phyloP scores from a whole-genome alignment of 1,140 invertebrate species.

The Diprion similis region DNA sequence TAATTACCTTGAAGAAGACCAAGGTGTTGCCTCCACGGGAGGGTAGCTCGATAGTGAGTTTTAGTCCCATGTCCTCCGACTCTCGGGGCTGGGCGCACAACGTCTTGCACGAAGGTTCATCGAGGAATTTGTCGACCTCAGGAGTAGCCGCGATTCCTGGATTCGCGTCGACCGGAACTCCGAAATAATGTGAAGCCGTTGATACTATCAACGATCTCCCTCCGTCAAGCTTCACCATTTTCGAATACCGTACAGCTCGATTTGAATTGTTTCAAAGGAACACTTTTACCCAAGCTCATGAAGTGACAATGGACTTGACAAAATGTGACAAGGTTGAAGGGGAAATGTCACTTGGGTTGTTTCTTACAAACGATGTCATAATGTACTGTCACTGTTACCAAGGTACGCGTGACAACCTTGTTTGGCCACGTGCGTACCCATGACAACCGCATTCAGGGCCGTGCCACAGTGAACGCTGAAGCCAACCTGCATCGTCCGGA shows the following conservation, averaged over 20 bases:
- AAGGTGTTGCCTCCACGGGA: slow-evolving; percentile 41
- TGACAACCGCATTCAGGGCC: not conserved
- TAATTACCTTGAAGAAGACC: slow-evolving; percentile 56
- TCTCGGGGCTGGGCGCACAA: slow-evolving; percentile 41
- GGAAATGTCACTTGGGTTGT: not conserved
- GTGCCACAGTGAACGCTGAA: not conserved
- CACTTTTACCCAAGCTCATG: too few relatives aligned
- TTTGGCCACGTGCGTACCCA: not conserved
- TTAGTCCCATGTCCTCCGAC: slow-evolving; percentile 28
- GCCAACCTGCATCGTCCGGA: not conserved
- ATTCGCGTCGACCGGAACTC: slow-evolving; percentile 30
- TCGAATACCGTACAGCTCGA: slow-evolving; percentile 5
- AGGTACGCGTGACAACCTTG: not conserved
- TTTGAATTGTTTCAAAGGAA: not conserved
- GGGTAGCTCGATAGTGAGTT: slow-evolving; percentile 43
- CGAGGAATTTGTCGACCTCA: slow-evolving; percentile 47
- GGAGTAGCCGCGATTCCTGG: slow-evolving; percentile 31
- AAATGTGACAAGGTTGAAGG: not conserved
- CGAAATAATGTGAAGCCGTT: slow-evolving; percentile 53
- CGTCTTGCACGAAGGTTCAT: slow-evolving; percentile 44
- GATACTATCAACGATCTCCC: slow-evolving; percentile 43
- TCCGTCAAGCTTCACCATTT: slow-evolving; percentile 50
- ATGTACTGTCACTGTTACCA: not conserved
- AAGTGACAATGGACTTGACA: too few relatives aligned
- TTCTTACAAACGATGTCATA: not conserved